These are phyloP conservation scores for Halisarca cf. caerulea DNA, from an alignment of 37 sponge, comb jelly and placozoan species.

Conservation along the genomic window DNA sequence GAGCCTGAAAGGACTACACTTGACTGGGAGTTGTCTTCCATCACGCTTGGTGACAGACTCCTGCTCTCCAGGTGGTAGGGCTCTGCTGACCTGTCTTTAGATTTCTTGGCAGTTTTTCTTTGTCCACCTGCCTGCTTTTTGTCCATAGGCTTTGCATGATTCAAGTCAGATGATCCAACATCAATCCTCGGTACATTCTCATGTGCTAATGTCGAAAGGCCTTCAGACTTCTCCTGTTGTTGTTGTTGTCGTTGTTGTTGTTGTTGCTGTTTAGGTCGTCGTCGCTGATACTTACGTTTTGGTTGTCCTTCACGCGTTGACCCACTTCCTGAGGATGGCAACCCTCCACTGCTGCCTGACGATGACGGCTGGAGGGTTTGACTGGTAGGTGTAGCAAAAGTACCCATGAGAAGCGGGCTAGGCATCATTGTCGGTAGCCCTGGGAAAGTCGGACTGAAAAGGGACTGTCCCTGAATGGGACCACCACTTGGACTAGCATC, in stretches of 20 bases:
- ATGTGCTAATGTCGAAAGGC: too few relatives aligned
- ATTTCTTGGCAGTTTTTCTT: too few relatives aligned
- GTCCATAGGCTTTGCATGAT: too few relatives aligned
- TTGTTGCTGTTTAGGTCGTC: not conserved
- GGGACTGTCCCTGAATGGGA: not conserved
- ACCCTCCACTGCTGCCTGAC: not conserved
- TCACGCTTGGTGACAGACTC: too few relatives aligned
- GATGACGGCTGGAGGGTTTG: not conserved
- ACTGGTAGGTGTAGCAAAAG: not conserved
- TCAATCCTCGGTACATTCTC: too few relatives aligned
- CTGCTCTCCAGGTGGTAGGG: too few relatives aligned
- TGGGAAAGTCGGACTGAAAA: constrained; percentile 9
- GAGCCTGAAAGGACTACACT: too few relatives aligned
- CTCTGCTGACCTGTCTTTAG: too few relatives aligned
- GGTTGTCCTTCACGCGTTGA: not conserved
- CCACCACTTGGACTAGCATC: not conserved
- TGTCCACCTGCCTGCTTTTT: too few relatives aligned
- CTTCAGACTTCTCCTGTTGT: too few relatives aligned
- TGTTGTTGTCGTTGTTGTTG: not conserved
- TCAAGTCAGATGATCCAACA: too few relatives aligned
- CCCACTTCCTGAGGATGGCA: not conserved
- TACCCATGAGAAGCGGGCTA: not conserved
- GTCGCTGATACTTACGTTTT: not conserved
- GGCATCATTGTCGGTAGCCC: not conserved
- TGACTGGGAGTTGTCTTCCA: too few relatives aligned